Base-by-base conservation (phyloP, 2,113 vertebrate genomes). In the Paralichthys olivaceus region DNA sequence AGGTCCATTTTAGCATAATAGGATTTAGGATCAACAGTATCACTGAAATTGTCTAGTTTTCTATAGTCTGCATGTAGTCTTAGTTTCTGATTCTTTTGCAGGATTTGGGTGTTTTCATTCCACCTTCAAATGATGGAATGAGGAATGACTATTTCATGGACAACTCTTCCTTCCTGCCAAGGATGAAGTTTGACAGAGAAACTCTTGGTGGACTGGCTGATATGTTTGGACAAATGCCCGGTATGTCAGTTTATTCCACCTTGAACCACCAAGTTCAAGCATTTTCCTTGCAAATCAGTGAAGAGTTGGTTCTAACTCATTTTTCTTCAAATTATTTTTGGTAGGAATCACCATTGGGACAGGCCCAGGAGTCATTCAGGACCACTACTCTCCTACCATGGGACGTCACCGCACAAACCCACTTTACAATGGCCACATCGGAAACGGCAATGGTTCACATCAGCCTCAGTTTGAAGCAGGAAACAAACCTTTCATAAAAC, bases 191-290 rank as follows among this genome's bases (percentile, higher is more conserved):
- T 92, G 98, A 98, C 91, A 95, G 97, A 92, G 97, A 99, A 93
- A 95, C 96, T 90, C 95, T 99, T 0, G 97, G 98, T 90, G 97
- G 98, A 78, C 95, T 99, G 93, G 97, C 98, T 81, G 98, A 99
- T 93, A 99, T 99, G 97, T 99, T 99, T 94, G 97, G 98, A 93
- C 98, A 99, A 93, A 98, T 99, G 97, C 98, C 97, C 94, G 98
- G 98, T 99, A 91, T 25, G 87, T 84, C 5, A 0, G n/a, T 29
- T 19, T 25, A 4, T 37, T 11, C 5, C 1, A 4, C 1, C 8
- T 11, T 4, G 0, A 12, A 40, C 0, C 1, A 70, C 20, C 9
- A 12, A 43, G 34, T 43, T 4, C 0, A 17, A 12, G 0, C 7
- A 3, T 7, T 3, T 17, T 13, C 26, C 15, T 45, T 9, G 22